Conservation (phyloP, 2,797 vertebrate species). For the Oceanodroma leucorhoa region DNA sequence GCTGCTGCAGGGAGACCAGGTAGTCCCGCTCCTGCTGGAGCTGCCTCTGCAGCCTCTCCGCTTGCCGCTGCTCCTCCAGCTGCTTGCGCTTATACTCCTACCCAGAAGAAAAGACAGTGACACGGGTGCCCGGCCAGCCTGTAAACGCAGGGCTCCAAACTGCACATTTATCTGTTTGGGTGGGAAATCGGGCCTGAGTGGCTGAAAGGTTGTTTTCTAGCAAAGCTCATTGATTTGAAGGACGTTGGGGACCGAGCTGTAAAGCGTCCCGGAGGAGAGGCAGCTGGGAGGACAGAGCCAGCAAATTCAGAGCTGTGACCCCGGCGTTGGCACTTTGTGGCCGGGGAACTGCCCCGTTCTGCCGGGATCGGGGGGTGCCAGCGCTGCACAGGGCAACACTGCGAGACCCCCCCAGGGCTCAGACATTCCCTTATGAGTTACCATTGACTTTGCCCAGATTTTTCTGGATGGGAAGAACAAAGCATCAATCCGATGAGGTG, state of each 20-base stretch:
- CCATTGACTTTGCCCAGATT: neutral
- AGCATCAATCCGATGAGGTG: neutral
- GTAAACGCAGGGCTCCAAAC: neutral
- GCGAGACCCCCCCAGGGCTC: neutral
- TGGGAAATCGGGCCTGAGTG: neutral
- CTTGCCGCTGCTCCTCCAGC: conserved; percentile 96
- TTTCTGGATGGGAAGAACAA: neutral
- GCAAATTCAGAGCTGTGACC: neutral
- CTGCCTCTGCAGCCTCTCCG: conserved; percentile 93
- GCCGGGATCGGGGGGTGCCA: neutral
- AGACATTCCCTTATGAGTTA: neutral
- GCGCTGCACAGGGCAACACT: neutral
- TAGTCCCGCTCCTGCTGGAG: conserved; percentile 95
- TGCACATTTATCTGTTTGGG: neutral
- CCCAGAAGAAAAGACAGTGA: conserved; percentile 6
- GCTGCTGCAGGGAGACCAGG: conserved; percentile 94
- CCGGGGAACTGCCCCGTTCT: neutral
- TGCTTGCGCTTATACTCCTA: conserved; percentile 98
- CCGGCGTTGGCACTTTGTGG: accelerated
- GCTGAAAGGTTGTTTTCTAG: neutral
- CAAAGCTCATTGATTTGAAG: neutral
- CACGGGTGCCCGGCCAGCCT: neutral
- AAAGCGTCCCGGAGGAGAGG: neutral
- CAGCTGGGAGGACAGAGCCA: neutral
- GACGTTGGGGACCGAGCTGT: neutral